Percentiles rank a stretch among this genome's conserved stretches.
phyloP scores from a whole-genome alignment of 2,797 vertebrate species.

The Centropyge bicolor region DNA sequence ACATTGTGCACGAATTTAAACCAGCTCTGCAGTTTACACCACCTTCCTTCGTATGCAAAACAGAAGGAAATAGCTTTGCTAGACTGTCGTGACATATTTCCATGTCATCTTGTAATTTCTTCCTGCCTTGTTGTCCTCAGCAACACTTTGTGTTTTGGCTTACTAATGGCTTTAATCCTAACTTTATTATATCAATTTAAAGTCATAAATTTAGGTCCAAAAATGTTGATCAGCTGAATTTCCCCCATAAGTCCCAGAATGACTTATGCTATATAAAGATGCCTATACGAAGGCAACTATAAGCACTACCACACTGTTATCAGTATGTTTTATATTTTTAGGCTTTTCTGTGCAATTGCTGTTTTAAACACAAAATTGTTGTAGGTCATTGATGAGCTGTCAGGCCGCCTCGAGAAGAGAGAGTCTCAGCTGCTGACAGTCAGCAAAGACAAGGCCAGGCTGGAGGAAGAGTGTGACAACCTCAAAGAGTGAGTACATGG shows the following conservation, averaged over 20 bases:
- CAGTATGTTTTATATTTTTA: background rate
- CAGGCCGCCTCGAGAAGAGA: slow-evolving; percentile 93
- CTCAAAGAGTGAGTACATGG: slow-evolving; percentile 94
- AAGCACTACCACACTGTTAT: background rate
- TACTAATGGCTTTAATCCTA: background rate
- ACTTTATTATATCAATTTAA: background rate
- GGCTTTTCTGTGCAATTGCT: background rate
- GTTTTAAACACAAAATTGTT: slow-evolving; percentile 39
- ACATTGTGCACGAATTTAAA: background rate
- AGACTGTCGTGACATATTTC: background rate
- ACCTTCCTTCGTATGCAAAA: background rate
- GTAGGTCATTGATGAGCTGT: slow-evolving; percentile 93
- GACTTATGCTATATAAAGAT: background rate
- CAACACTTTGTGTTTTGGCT: background rate
- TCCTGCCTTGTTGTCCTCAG: background rate
- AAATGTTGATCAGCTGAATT: too few species aligned
- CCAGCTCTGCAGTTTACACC: background rate
- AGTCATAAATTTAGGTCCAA: too few species aligned
- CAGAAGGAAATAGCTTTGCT: background rate
- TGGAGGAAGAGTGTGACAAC: slow-evolving; percentile 97
- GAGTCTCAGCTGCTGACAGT: slow-evolving; percentile 92
- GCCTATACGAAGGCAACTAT: background rate
- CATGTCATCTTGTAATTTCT: background rate
- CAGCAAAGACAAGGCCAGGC: slow-evolving; percentile 95
- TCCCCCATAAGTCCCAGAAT: background rate